Conservation (phyloP, 2,797 vertebrate species). For the Hephaestus fuliginosus region DNA sequence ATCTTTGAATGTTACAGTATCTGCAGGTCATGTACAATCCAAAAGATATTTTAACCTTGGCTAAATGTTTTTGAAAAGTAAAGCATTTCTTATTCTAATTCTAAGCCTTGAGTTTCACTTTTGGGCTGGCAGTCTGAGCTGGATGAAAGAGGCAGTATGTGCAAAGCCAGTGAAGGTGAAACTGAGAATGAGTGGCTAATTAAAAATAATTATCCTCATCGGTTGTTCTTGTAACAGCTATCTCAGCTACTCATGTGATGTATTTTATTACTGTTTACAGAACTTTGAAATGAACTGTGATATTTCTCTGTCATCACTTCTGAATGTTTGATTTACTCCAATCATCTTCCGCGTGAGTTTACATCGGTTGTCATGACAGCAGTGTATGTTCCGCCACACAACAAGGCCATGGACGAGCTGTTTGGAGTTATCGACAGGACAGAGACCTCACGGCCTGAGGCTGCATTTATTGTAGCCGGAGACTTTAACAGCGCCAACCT, state of each 20-base stretch:
- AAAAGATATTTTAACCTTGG: background rate
- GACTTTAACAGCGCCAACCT: no score
- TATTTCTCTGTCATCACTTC: background rate
- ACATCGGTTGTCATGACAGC: no score
- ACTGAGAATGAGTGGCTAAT: slow-evolving; percentile 4
- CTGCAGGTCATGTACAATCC: background rate
- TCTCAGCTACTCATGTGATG: background rate
- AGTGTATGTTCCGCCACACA: no score
- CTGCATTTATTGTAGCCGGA: no score
- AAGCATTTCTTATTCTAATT: background rate
- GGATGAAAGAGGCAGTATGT: background rate
- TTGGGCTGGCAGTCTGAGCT: background rate
- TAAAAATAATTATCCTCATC: slow-evolving; percentile 9
- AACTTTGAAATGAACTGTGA: background rate
- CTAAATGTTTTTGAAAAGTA: background rate
- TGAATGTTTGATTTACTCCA: background rate
- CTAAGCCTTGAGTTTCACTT: background rate
- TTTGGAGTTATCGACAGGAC: no score
- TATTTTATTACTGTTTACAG: background rate
- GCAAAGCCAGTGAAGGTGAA: background rate
- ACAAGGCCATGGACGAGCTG: no score
- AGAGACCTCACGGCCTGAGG: no score
- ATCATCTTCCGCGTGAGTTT: no score
- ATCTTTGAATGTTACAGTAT: no score
- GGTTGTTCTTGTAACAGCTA: slow-evolving; percentile 3